Percentiles rank a stretch among this genome's conserved stretches.
These are phyloP conservation scores for Meliscaeva auricollis DNA, from an alignment of 2,888 invertebrate genomes.

Conservation along the genomic window DNA sequence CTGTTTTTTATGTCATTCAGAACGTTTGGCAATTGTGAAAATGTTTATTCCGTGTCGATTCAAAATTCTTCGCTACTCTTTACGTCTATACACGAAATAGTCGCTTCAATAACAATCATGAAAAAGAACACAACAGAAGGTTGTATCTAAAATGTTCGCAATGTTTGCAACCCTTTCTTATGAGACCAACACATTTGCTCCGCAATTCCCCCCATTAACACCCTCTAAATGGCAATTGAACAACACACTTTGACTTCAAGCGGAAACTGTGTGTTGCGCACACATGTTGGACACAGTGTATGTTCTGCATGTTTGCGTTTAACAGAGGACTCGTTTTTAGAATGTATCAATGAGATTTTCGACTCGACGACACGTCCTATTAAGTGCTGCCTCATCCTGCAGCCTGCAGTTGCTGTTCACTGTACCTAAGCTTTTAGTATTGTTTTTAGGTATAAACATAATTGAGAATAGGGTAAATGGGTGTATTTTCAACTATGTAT, in stretches of 20 bases:
- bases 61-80: constrained; percentile 13
- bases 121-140: neutral
- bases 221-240: constrained; percentile 55
- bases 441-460: too few relatives aligned
- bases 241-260: constrained; percentile 15
- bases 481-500: too few relatives aligned
- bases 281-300: constrained; percentile 66
- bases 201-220: constrained; percentile 8
- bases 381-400: constrained; percentile 31
- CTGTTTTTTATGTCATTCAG: constrained; percentile 63
- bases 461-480: too few relatives aligned
- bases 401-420: too few relatives aligned
- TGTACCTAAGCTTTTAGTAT: too few relatives aligned
- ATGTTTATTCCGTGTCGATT: constrained; percentile 42
- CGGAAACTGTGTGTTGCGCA: constrained; percentile 36
- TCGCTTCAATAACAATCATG: neutral
- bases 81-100: neutral
- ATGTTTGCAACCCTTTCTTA: constrained; percentile 2
- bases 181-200: neutral
- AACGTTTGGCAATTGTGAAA: constrained; percentile 59
- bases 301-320: constrained; percentile 57
- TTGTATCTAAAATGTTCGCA: constrained; percentile 10
- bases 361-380: constrained; percentile 14
- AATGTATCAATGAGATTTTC: constrained; percentile 61
- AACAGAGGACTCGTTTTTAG: constrained; percentile 40